A percentile compares a stretch with the other conserved stretches of the same genome.
These are phyloP conservation scores for Tachina lurida DNA, from an alignment of 2,888 invertebrate genomes.

Conservation along the genomic window DNA sequence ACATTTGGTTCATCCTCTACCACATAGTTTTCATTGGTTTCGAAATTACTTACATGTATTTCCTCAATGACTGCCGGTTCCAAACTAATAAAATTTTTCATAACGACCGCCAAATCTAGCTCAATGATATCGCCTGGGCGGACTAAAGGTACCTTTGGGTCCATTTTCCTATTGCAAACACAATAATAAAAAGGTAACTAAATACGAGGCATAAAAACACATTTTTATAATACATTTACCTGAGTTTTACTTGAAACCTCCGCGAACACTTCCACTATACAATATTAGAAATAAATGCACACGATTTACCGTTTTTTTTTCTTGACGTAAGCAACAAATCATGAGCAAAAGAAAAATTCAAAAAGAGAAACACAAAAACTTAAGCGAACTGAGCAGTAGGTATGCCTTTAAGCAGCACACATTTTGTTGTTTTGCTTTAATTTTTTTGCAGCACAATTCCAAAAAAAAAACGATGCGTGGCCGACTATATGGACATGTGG, in stretches of 20 bases:
- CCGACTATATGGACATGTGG: neutral
- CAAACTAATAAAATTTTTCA: no score
- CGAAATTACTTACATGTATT: no score
- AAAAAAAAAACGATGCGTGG: neutral
- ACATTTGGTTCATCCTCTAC: slow-evolving; percentile 9
- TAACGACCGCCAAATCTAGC: no score
- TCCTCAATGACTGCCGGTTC: no score
- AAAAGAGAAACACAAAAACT: neutral
- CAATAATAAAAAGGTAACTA: neutral
- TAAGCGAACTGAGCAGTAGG: neutral
- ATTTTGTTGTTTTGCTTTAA: neutral
- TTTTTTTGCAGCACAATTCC: no score
- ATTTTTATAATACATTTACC: slow-evolving; percentile 24
- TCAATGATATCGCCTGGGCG: no score
- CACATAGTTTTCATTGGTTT: neutral
- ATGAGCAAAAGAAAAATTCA: neutral
- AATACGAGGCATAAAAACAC: slow-evolving; percentile 4
- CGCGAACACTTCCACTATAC: slow-evolving; percentile 19
- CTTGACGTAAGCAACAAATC: neutral
- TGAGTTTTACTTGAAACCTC: slow-evolving; percentile 22
- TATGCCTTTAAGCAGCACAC: no score
- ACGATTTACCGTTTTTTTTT: neutral
- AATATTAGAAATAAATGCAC: neutral
- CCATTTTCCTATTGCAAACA: no score
- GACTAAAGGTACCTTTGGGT: no score